Evolutionary conservation across 2,113 vertebrate species (phyloP), one percentile per base, ranked within the genome.

Genomic region (Spermophilus dauricus): DNA sequence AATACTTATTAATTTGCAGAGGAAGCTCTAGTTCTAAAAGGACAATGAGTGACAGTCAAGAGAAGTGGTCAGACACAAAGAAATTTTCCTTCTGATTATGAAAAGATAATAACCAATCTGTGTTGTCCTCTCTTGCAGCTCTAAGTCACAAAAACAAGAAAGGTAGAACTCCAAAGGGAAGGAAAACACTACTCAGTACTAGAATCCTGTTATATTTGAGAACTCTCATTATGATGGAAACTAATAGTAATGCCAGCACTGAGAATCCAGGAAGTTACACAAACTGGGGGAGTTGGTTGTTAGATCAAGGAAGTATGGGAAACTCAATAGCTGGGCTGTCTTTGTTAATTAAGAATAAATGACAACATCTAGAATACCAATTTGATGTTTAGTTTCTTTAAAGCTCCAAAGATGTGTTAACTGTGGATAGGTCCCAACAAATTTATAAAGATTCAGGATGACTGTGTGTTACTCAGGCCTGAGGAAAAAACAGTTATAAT

Each of bases 231-330:
- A 94, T 51, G 51, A 91, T 89, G 69, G 48, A 97, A 93, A 95
- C 91, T 82, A 96, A 95, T 75, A 95, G 86, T 93, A 91, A 96
- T 94, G 94, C 95, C 92, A 95, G 86, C 86, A 97, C 86, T 45
- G 78, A 63, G 89, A 91, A 96, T 89, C 80, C 95, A 97, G 95
- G 95, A 98, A 98, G 84, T 78, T 93, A 39, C 93, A 97, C 48
- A 94, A 97, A 97, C 95, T 86, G 34, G 93, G 95, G 91, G 97
- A 97, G 89, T 88, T 89, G 86, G 93, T 96, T 95, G 95, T 98
- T 97, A 97, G 93, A 91, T 95, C 75, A 86, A 96, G 97, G 96
- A 97, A 97, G 89, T 86, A 75, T 48, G 51, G 45, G 42, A 51
- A 95, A 90, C 39, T 86, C 82, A 69, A 89, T 72, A 86, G 89